Evolutionary conservation across 2,113 vertebrate genomes (phyloP), one percentile per base, ranked within the genome.

Genomic region (Sus scrofa): DNA sequence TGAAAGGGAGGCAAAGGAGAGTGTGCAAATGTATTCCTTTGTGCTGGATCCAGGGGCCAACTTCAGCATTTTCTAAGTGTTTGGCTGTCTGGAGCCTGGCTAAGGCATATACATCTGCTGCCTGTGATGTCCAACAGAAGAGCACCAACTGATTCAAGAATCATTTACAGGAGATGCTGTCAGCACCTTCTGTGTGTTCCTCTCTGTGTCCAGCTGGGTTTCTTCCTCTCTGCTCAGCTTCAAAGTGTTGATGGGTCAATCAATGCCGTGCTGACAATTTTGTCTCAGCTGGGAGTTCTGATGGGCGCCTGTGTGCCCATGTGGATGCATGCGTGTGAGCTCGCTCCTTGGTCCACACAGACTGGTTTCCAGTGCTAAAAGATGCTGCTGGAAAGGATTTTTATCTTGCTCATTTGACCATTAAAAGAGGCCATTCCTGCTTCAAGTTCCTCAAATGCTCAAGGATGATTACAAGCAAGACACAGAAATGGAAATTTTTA

Each of bases 241-340:
- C 11, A 0, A 18, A 54, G 75, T 77, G 93, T 82, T 92, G 91
- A 91, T 34, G 75, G 81, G 77, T 67, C 75, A 92, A 44, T 89
- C 58, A 8, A 37, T 74, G 70, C 6, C 1, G 9, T 22, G 65
- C 83, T 71, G 54, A 70, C 60, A 37, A 27, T 50, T 70, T 37
- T 26, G 4, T 74, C 88, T 84, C 91, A 58, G 14, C 75, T 81
- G 96, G 91, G 86, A 70, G 68, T 87, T 92, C 39, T 39, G 19
- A 30, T 22, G 84, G 37, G 71, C 1, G 0, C n/a, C 62, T 27
- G 32, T 54, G 91, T 62, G 73, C 37, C 52, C 3, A 18, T 52
- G 83, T 52, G 50, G 24, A 4, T 1, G 24, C 11, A 4, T 70
- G 87, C 52, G 2, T 50, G 60, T 0, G 7, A 15, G n/a, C 81